Base-by-base conservation (phyloP, 1,140 invertebrate species). In the Aphaenogaster ashmeadi region DNA sequence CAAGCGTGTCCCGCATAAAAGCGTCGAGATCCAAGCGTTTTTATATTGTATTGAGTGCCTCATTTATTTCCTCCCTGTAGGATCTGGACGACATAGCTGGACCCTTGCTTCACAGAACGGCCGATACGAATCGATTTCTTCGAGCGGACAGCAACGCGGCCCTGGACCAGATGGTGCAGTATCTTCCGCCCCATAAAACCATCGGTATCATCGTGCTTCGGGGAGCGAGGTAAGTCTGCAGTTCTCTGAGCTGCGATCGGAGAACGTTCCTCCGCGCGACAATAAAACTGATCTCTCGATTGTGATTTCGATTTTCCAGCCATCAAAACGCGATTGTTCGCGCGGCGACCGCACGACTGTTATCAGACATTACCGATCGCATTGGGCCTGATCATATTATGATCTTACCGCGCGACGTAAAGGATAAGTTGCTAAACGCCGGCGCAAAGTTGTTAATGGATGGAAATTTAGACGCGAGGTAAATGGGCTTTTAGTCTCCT, bases 81-180 rank as follows among this genome's bases (percentile, higher is more conserved):
- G 99, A 99, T 94, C 94, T 98, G 27, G 99, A 99, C 92, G 98
- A 98, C 90, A 96, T 98, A 79, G 97, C 97, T 0, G 97, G 96
- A 33, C 97, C 97, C 8, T 94, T 99, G 38, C 95, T 99, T 21
- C 97, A 98, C 87, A 97, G 98, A 90, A 98, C 98, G 56, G 98
- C 98, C 0, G 99, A 99, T 93, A 99, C 98, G 1, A 99, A 99
- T 94, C 97, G 97, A 90, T 99, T 99, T 93, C 96, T 99, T 38
- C 96, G 98, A 56, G 97, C 97, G 21, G 99, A 99, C 94, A 97
- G 98, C 13, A 97, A 98, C 21, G 95, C 96, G n/a, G 98, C 98
- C 33, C 93, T 99, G 47, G 97, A 97, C 89, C 95, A 96, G 7
- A 98, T 99, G 97, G 96, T 98, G 47, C 97, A 98, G 67, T 96